Conservation (phyloP, 1,140 invertebrate genomes). For the Drosophila ercepeae region DNA sequence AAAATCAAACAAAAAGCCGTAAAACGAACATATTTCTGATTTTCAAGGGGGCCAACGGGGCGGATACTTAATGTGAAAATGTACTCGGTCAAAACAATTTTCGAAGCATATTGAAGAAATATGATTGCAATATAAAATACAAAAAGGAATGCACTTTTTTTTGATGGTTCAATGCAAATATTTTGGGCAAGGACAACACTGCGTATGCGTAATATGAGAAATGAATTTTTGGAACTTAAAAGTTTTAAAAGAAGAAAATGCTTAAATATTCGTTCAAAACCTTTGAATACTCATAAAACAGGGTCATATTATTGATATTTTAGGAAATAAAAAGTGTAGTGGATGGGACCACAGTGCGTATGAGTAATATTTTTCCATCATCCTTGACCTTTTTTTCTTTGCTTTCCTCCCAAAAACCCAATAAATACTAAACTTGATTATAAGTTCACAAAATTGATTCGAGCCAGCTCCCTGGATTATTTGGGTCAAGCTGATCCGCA, state of each 20-base stretch:
- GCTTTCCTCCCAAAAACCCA: background rate
- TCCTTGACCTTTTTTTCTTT: constrained; percentile 16
- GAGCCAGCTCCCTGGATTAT: background rate
- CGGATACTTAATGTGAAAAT: constrained; percentile 8
- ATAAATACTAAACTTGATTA: constrained; percentile 8
- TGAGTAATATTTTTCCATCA: background rate
- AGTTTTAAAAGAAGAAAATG: too few species aligned
- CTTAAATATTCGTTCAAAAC: too few species aligned
- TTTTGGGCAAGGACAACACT: too few species aligned
- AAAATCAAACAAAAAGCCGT: constrained; percentile 33
- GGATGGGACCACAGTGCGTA: background rate
- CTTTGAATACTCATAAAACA: too few species aligned
- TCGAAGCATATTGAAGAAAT: background rate
- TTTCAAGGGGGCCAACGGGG: constrained; percentile 12
- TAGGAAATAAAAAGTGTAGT: too few species aligned
- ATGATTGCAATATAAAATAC: background rate
- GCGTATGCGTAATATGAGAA: too few species aligned
- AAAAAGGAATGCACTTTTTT: background rate
- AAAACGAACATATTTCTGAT: background rate
- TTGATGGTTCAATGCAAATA: too few species aligned
- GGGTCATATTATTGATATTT: too few species aligned
- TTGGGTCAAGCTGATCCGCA: constrained; percentile 40
- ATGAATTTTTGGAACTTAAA: too few species aligned
- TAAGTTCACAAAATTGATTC: constrained; percentile 17
- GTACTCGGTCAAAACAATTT: background rate